Conservation (phyloP, 2,797 vertebrate species). For the Carapus acus region DNA sequence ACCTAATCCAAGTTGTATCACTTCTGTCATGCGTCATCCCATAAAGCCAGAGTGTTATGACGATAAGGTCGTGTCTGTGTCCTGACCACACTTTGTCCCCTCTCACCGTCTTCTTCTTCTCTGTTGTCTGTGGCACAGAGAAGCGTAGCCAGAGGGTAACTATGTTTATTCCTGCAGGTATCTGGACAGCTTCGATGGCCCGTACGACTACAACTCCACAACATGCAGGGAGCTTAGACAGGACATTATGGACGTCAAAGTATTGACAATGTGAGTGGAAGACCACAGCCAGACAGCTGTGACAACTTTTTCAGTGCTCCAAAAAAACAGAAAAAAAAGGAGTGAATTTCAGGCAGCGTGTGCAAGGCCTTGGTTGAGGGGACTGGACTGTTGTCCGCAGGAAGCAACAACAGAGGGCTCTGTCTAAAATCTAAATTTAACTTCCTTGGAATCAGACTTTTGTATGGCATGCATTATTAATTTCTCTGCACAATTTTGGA, state of each 20-base stretch:
- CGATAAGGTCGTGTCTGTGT: slow-evolving; percentile 24
- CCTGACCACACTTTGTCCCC: slow-evolving; percentile 4
- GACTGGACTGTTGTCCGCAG: too few species aligned
- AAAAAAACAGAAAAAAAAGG: too few species aligned
- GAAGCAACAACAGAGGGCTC: too few species aligned
- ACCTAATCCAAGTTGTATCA: slow-evolving; percentile 44
- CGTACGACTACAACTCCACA: slow-evolving; percentile 90
- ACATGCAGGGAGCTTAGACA: slow-evolving; percentile 91
- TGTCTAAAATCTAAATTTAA: too few species aligned
- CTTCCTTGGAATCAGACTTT: too few species aligned
- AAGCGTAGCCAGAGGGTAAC: slow-evolving; percentile 56
- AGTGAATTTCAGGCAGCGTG: too few species aligned
- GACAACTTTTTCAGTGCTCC: not conserved
- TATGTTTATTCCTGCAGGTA: slow-evolving; percentile 79
- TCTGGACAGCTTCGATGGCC: slow-evolving; percentile 89
- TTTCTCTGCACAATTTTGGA: too few species aligned
- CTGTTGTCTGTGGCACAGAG: slow-evolving; percentile 33
- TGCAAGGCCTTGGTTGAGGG: too few species aligned
- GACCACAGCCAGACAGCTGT: not conserved
- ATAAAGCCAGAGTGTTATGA: slow-evolving; percentile 40
- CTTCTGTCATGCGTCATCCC: slow-evolving; percentile 56
- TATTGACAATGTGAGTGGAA: slow-evolving; percentile 94
- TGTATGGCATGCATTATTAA: too few species aligned
- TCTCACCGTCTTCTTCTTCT: slow-evolving; percentile 17
- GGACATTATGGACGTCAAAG: slow-evolving; percentile 93